A percentile compares a stretch with the other conserved stretches of the same genome.
These are phyloP conservation scores for Battus philenor DNA, from an alignment of 1,140 invertebrate species.

Conservation along the genomic window DNA sequence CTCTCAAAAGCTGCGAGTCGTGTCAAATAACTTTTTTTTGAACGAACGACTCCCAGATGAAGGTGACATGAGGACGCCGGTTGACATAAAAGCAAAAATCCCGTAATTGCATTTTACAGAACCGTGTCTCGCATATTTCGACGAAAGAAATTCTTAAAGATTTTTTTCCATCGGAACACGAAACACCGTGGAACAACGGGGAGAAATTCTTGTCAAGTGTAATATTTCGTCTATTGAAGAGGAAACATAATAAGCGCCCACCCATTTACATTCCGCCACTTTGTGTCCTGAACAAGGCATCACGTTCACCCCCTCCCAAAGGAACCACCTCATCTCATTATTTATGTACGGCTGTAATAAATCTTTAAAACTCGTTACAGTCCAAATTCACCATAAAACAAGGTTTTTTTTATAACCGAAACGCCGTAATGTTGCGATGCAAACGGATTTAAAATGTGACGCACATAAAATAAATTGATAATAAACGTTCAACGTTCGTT, in stretches of 20 bases:
- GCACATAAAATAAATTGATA: too few relatives aligned
- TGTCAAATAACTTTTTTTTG: too few relatives aligned
- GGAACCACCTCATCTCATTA: constrained; percentile 10
- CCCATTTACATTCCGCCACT: background rate
- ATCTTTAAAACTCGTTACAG: constrained; percentile 17
- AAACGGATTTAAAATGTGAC: constrained; percentile 10
- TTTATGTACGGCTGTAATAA: constrained; percentile 17
- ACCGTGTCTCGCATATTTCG: too few relatives aligned
- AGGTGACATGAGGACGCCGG: too few relatives aligned
- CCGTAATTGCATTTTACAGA: too few relatives aligned
- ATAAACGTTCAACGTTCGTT: too few relatives aligned
- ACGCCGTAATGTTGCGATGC: constrained; percentile 7
- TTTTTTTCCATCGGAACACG: too few relatives aligned
- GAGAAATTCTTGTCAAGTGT: background rate
- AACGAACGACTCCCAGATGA: too few relatives aligned
- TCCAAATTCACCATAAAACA: constrained; percentile 13
- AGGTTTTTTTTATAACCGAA: constrained; percentile 14
- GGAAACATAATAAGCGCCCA: constrained; percentile 1
- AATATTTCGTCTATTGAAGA: constrained; percentile 2
- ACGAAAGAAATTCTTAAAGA: too few relatives aligned
- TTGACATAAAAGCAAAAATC: too few relatives aligned
- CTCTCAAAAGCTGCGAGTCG: too few relatives aligned
- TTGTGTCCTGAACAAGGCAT: background rate
- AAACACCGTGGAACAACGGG: background rate
- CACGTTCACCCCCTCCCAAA: background rate